Conservation (phyloP, 1,140 invertebrate genomes). For the Zophobas atratus region DNA sequence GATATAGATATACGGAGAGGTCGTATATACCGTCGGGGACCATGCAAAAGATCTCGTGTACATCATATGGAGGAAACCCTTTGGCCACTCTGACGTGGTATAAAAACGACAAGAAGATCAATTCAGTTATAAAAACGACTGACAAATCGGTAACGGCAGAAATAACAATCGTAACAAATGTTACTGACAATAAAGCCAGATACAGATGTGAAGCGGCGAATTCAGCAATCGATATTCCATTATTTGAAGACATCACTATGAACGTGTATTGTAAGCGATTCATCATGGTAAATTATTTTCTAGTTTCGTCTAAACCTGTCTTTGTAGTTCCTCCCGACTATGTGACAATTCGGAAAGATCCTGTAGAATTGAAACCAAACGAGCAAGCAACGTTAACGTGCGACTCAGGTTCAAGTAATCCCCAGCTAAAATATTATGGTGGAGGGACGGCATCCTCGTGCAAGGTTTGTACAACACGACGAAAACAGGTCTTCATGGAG, state of each 20-base stretch:
- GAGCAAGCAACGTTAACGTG: constrained; percentile 87
- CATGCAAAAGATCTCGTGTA: constrained; percentile 90
- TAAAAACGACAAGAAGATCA: constrained; percentile 89
- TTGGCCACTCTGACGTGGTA: constrained; percentile 92
- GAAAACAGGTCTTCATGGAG: constrained; percentile 86
- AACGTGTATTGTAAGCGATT: constrained; percentile 92
- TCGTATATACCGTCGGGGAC: constrained; percentile 87
- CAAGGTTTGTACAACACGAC: constrained; percentile 81
- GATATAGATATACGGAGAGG: constrained; percentile 79
- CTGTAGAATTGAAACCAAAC: constrained; percentile 84
- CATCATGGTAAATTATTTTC: constrained; percentile 14
- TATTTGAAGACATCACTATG: constrained; percentile 86
- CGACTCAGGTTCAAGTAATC: constrained; percentile 94
- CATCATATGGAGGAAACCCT: constrained; percentile 95
- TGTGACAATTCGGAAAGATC: constrained; percentile 87
- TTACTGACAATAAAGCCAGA: constrained; percentile 91
- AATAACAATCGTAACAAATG: constrained; percentile 87
- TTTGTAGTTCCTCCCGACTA: constrained; percentile 88
- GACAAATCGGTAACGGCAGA: constrained; percentile 90
- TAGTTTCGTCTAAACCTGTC: constrained; percentile 36
- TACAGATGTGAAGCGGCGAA: constrained; percentile 95
- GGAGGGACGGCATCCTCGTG: constrained; percentile 87
- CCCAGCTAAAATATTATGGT: constrained; percentile 94
- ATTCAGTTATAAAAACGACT: constrained; percentile 77
- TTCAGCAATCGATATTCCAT: constrained; percentile 89